Conservation (phyloP, 2,797 vertebrate genomes). For the Coccyzus lansbergi region DNA sequence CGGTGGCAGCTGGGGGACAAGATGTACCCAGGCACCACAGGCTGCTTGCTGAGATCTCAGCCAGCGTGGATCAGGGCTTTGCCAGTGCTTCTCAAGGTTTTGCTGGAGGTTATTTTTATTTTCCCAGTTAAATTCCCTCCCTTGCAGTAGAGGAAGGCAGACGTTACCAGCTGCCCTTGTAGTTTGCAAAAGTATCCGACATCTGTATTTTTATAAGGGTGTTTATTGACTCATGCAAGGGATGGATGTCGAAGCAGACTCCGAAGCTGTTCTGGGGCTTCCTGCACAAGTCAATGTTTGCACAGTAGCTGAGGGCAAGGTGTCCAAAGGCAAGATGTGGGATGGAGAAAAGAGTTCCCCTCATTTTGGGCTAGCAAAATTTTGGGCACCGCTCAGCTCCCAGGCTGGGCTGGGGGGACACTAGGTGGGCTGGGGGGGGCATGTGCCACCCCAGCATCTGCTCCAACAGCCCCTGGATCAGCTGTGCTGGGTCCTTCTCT, state of each 20-base stretch:
- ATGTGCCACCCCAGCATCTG: fast-evolving
- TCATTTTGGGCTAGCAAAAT: not conserved
- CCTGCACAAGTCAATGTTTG: not conserved
- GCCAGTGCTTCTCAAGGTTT: not conserved
- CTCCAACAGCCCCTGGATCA: not conserved
- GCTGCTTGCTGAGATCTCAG: not conserved
- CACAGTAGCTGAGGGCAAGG: slow-evolving; percentile 67
- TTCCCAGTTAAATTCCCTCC: not conserved
- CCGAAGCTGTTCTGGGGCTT: not conserved
- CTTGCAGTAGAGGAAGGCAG: not conserved
- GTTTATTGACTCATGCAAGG: not conserved
- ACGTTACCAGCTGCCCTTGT: not conserved
- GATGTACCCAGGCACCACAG: not conserved
- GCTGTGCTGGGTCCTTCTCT: not conserved
- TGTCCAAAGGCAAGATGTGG: slow-evolving; percentile 67
- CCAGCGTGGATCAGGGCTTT: not conserved
- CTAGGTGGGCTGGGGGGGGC: too few relatives aligned
- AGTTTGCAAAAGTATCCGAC: not conserved
- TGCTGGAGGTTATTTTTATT: not conserved
- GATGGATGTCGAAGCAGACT: not conserved
- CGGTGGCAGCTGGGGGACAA: not conserved
- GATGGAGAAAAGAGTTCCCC: slow-evolving; percentile 21
- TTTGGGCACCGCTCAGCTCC: fast-evolving
- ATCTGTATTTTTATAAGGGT: not conserved
- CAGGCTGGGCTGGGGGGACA: too few relatives aligned